Base-by-base conservation (phyloP, 2,888 invertebrate genomes). In the Megamerina dolium region DNA sequence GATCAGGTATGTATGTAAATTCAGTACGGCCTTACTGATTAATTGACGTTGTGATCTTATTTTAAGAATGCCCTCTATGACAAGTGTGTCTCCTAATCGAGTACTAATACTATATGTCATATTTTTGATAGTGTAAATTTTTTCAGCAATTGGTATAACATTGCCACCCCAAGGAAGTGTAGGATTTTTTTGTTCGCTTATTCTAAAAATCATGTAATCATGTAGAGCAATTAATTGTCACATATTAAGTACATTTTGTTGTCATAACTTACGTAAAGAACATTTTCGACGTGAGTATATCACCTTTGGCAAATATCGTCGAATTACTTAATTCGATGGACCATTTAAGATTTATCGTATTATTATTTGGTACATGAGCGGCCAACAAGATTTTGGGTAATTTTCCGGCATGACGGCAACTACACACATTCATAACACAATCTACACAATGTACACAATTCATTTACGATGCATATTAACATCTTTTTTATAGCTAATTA, bases 121-220 rank as follows among this genome's bases (percentile, higher is more conserved):
- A 17, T 60, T 57, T 20, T 50, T 49, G n/a, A 68, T 37, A n/a
- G 56, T 54, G 43, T 58, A 61, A 4, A 53, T 36, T 21, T 51
- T 51, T 27, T 57, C 60, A 13, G 54, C 48, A 3, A 68, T 51
- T 19, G 57, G 56, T 39, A 50, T 57, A 1, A 60, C 41, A n/a
- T 56, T 54, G 1, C 68, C 70, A 9, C 69, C 68, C 68, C 68
- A 70, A 3, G 61, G 51, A 8, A 68, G 48, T 1, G 59, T 60
- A 1, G 67, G 68, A 49, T 63, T 68, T 6, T 53, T 57, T 43
- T 63, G 63, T 46, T 63, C 60, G 16, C 56, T 59, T 29, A 68
- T 57, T 47, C 68, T 68, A 39, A 5, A 37, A 40, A 14, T 19
- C 10, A 9, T 21, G n/a, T n/a, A n/a, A n/a, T n/a, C n/a, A n/a